Evolutionary conservation across 2,113 vertebrate species (phyloP), one percentile per base, ranked within the genome.

Genomic region (Phalacrocorax pelagicus): DNA sequence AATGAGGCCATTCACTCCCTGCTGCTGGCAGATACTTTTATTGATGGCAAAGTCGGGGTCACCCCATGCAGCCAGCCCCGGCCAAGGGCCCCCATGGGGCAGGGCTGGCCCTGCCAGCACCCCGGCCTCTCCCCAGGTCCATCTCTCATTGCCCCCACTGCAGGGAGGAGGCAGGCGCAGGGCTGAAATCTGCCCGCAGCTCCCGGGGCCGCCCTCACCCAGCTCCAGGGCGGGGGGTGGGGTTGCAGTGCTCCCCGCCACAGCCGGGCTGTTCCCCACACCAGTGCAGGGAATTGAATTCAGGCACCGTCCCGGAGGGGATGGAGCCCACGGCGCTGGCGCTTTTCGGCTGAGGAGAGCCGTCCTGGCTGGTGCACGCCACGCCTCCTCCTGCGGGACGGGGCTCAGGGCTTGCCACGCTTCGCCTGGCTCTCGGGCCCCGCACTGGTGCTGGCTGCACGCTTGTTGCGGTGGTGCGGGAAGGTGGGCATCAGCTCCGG

Each of bases 401-500:
- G 26, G 27, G 9, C 18, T 99, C 98, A 99, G 23, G 99, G 98
- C 94, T 98, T 99, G 97, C 97, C 96, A 21, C 98, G 98, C 86
- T 99, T 99, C 5, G 97, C 97, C 70, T 98, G 98, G 91, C 91
- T 97, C 70, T 99, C 99, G 0, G 74, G 13, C 0, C 72, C 91
- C 0, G 81, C 26, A 3, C 66, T 69, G 83, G 72, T 3, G 0
- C 65, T 4, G 0, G 98, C 97, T 0, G 96, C 97, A 12, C 98
- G 97, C 92, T 99, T 99, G 98, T 99, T 99, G 44, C 99, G 99
- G 73, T 99, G 99, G 93, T 99, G 99, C 1, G 99, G 99, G 92
- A 99, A 99, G 51, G 99, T 99, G 6, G 99, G 99, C 99, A 99
- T 99, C 93, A 99, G 98, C 92, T 99, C 99, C 0, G 99, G 99